Evolutionary conservation across 2,797 vertebrate species (phyloP), one percentile per base, ranked within the genome.

Genomic region (Rachycentron canadum): DNA sequence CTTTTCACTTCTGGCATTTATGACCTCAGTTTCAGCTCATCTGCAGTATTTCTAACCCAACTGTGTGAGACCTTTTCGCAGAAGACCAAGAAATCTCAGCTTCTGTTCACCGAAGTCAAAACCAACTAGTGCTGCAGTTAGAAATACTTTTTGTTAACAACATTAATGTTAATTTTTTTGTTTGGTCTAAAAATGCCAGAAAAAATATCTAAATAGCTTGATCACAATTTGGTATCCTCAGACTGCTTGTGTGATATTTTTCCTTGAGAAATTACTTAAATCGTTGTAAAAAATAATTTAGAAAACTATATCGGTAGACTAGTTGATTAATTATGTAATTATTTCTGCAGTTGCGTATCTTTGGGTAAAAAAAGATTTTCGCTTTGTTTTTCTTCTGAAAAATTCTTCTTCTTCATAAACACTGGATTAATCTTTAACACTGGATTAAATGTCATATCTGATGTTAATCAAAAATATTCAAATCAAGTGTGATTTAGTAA

Each of bases 1-100:
- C 12, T 65, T 64, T 47, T 68, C 17, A 45, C 6, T 61, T 38
- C 72, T 25, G 13, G 6, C 40, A 69, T 45, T 66, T 28, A 16
- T 1, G 0, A 7, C 17, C 19, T 23, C 26, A 47, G 11, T 61
- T 67, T 67, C 19, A 58, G 65, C 52, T 76, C 23, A 45, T 7
- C 23, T 32, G 52, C 2, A 41, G 41, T 61, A 43, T 53, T 74
- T 73, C 50, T 2, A 45, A 32, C 19, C 2, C 28, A 63, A 25
- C 30, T 32, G 30, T 25, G 36, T 36, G 7, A 45, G 19, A 43
- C 26, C 4, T 55, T 40, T 30, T 58, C 30, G 58, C 7, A 8
- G 16, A 8, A 14, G 19, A 25, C 13, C 17, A 32, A 32, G 32
- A 11, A 63, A n/a, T 25, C 23, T 25, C 49, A 25, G 43, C 43